Conservation (phyloP, 2,797 vertebrate species). For the Enteromius mattozi region DNA sequence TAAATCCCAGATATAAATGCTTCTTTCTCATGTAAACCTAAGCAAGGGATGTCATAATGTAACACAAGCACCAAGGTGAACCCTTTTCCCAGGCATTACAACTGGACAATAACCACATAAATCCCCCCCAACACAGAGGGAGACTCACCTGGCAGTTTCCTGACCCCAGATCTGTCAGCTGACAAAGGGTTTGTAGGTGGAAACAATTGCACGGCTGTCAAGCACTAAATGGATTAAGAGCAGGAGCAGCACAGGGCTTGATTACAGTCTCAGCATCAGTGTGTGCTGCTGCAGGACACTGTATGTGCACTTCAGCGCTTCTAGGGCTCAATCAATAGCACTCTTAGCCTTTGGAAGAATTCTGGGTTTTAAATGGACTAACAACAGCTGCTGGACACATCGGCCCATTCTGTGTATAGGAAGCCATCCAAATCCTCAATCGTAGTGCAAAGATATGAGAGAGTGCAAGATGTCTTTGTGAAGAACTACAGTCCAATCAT, state of each 20-base stretch:
- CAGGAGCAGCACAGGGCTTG: conserved; percentile 64
- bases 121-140: conserved; percentile 49
- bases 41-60: not conserved
- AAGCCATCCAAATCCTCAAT: not conserved
- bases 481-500: not conserved
- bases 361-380: conserved; percentile 71
- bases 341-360: conserved; percentile 65
- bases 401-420: conserved; percentile 43
- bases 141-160: conserved; percentile 41
- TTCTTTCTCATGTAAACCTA: not conserved
- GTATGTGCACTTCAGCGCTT: conserved; percentile 64
- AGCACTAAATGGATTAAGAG: conserved; percentile 68
- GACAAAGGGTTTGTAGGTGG: conserved; percentile 25
- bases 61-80: not conserved
- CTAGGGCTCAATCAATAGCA: conserved; percentile 65
- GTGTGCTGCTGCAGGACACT: conserved; percentile 65
- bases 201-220: conserved; percentile 66
- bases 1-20: not conserved
- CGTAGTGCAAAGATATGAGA: not conserved
- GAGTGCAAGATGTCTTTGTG: not conserved
- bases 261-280: conserved; percentile 72
- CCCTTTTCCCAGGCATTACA: not conserved
- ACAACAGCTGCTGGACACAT: conserved; percentile 36
- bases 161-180: conserved; percentile 23
- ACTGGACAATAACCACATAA: conserved; percentile 53